Conservation (phyloP, 2,113 vertebrate species). For the Oxyruncus cristatus region DNA sequence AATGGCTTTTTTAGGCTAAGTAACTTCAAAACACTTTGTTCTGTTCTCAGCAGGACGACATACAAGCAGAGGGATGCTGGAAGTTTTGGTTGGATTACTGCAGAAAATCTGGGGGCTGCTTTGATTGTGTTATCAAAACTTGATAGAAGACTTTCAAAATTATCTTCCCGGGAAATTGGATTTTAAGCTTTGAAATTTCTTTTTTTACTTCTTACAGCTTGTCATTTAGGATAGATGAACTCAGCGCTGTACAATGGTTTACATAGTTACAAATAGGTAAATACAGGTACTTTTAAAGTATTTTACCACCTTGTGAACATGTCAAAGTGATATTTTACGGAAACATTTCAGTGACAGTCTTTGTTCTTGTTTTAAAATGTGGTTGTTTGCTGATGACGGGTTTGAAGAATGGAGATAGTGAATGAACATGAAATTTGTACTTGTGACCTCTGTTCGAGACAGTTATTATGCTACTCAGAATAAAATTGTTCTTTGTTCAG, state of each 20-base stretch:
- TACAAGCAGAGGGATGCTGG: neutral
- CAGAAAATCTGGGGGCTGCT: neutral
- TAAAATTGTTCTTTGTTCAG: neutral
- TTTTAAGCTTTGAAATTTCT: neutral
- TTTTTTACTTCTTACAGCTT: neutral
- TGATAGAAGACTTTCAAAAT: neutral
- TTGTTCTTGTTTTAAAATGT: neutral
- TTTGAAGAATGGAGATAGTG: neutral
- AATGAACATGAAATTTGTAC: neutral
- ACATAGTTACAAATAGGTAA: neutral
- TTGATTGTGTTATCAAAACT: neutral
- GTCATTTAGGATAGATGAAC: neutral
- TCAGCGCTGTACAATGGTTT: fast-evolving
- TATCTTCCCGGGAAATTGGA: neutral
- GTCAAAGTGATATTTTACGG: neutral
- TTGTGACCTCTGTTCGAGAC: neutral
- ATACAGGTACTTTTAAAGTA: neutral
- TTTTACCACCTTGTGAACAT: neutral
- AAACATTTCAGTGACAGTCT: neutral
- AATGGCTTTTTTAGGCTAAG: neutral
- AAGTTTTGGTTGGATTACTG: neutral
- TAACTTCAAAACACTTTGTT: neutral
- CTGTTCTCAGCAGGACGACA: neutral
- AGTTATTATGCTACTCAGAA: neutral
- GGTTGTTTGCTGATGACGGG: neutral